These are phyloP conservation scores for Azemiops feae DNA, from an alignment of 2,113 vertebrate species.

Conservation along the genomic window DNA sequence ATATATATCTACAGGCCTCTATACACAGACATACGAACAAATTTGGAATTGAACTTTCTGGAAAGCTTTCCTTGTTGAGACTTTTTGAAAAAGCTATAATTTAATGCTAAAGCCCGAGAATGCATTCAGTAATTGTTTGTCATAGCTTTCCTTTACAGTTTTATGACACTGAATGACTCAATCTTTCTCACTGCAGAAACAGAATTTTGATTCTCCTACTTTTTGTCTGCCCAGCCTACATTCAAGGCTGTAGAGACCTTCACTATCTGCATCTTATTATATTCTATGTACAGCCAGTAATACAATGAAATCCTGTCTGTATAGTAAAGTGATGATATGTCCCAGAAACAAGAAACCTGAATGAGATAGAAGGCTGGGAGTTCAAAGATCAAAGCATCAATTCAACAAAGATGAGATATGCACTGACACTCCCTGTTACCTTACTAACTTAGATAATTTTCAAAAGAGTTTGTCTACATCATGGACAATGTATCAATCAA, in stretches of 20 bases:
- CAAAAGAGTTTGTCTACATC: neutral
- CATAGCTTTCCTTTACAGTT: neutral
- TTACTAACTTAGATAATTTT: neutral
- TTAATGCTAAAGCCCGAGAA: neutral
- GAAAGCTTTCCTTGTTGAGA: neutral
- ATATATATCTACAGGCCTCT: neutral
- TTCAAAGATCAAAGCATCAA: neutral
- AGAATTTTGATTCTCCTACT: neutral
- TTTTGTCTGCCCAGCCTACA: neutral
- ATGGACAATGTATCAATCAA: neutral
- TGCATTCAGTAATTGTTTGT: neutral
- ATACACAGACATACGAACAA: neutral
- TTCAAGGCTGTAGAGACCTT: constrained; percentile 1
- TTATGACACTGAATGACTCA: neutral
- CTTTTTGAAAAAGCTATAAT: neutral
- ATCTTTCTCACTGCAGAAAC: neutral
- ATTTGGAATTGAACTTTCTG: neutral
- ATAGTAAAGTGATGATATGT: neutral
- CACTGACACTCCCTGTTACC: neutral
- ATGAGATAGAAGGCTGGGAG: neutral
- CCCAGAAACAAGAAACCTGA: neutral
- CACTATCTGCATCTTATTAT: neutral
- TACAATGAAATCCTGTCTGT: neutral
- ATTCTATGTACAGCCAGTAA: neutral
- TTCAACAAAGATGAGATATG: too few relatives aligned